Evolutionary conservation across 2,797 vertebrate species (phyloP).

Genomic region (Rachycentron canadum): DNA sequence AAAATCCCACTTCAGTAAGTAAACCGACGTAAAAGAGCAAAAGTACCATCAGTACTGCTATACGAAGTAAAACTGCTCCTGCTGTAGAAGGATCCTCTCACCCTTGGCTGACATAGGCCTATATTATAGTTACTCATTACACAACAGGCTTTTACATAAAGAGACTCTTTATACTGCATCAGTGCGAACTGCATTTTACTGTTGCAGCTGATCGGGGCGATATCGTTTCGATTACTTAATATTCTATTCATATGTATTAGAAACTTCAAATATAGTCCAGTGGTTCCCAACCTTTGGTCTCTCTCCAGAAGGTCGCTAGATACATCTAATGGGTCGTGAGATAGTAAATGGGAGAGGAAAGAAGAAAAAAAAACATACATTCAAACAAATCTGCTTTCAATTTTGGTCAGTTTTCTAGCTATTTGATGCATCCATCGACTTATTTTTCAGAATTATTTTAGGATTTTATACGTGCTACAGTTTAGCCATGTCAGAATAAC

Average conservation of each 20-base stretch:
- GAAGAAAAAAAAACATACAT: background rate
- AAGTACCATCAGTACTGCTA: background rate
- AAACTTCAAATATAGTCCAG: background rate
- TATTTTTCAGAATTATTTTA: background rate
- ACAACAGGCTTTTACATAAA: background rate
- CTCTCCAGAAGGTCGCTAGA: background rate
- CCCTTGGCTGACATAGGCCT: background rate
- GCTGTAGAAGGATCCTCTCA: background rate
- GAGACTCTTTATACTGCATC: background rate
- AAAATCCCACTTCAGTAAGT: background rate
- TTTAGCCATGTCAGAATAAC: too few species aligned
- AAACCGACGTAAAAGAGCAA: too few species aligned
- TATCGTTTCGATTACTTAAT: background rate
- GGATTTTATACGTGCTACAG: background rate
- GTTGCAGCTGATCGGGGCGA: background rate
- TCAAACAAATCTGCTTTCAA: background rate
- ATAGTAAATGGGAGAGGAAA: background rate
- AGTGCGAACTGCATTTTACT: background rate
- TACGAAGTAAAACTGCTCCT: background rate
- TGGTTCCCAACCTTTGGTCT: background rate
- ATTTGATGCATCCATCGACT: background rate
- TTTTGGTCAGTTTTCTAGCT: background rate
- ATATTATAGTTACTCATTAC: too few species aligned
- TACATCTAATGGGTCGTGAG: background rate
- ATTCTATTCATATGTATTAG: too few species aligned